Evolutionary conservation across 2,113 vertebrate genomes (phyloP), one percentile per base, ranked within the genome.

Genomic region (Phyllopteryx taeniolatus): DNA sequence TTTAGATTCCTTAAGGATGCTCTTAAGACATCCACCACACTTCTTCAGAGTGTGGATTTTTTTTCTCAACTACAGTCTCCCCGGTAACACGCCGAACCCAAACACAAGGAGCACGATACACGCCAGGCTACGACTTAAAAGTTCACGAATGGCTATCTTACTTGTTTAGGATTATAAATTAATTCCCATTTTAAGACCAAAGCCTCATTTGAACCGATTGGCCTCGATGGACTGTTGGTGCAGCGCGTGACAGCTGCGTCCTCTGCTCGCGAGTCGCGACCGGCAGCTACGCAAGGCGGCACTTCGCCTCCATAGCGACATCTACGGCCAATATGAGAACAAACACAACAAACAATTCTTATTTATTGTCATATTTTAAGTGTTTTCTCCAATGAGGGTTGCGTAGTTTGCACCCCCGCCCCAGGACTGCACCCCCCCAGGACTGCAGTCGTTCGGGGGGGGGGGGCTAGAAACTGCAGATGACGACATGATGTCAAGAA

Each of bases 171-270:
- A 39, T 4, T 0, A 10, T 51, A 70, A 74, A 31, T 1, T 14
- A 12, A 20, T 60, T 59, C 33, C 71, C 66, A 64, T 79, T 42
- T 42, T 17, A 68, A 1, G 8, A 49, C 39, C 3, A 20, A 8
- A 7, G 44, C n/a, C 13, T 53, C 19, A 5, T n/a, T 5, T 77
- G 33, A 68, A 11, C 15, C 70, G 46, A 13, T 71, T 44, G 54
- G 57, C 75, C 47, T 43, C 49, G 7, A 68, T 2, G n/a, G 63
- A 6, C 27, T 42, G 59, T 56, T 67, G 27, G 17, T 39, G 9
- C 77, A 78, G 78, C 78, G 46, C 76, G 77, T 90, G 84, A 85
- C 84, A 85, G 81, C 77, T 81, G 71, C 77, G 84, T 86, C 81
- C 79, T 83, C 79, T 59, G 72, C 69, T 73, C 67, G 35, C 60